Evolutionary conservation across 2,888 invertebrate genomes (phyloP).

Genomic region (Acronicta aceris): DNA sequence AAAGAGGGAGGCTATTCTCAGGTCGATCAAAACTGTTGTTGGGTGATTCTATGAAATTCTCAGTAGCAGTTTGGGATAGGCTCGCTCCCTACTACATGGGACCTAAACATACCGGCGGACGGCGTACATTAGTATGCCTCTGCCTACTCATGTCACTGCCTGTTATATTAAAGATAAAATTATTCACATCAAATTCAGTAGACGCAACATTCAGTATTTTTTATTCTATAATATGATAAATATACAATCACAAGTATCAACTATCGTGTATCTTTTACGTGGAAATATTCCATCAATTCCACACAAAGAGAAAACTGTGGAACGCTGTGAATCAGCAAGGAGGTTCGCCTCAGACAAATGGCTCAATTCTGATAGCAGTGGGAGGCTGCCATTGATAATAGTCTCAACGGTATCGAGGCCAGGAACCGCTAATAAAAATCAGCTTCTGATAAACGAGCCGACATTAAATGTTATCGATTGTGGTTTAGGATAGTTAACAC

Average conservation of each 20-base stretch:
- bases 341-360: constrained; percentile 64
- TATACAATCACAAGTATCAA: constrained; percentile 1
- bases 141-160: too few relatives aligned
- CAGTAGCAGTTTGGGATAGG: too few relatives aligned
- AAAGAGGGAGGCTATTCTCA: too few relatives aligned
- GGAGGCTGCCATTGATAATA: constrained; percentile 58
- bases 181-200: too few relatives aligned
- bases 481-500: constrained; percentile 6
- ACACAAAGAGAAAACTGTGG: constrained; percentile 50
- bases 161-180: too few relatives aligned
- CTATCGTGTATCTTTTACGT: constrained; percentile 10
- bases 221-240: too few relatives aligned
- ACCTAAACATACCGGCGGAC: too few relatives aligned
- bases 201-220: too few relatives aligned
- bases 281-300: constrained; percentile 37
- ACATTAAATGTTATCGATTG: constrained; percentile 4
- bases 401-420: constrained; percentile 33
- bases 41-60: too few relatives aligned
- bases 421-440: constrained; percentile 20
- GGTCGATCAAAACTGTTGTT: too few relatives aligned
- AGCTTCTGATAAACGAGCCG: constrained; percentile 11
- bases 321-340: constrained; percentile 36
- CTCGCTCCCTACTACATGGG: too few relatives aligned
- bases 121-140: too few relatives aligned
- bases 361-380: constrained; percentile 62